Base-by-base conservation (phyloP, 2,888 invertebrate genomes). In the Lasius fuliginosus region DNA sequence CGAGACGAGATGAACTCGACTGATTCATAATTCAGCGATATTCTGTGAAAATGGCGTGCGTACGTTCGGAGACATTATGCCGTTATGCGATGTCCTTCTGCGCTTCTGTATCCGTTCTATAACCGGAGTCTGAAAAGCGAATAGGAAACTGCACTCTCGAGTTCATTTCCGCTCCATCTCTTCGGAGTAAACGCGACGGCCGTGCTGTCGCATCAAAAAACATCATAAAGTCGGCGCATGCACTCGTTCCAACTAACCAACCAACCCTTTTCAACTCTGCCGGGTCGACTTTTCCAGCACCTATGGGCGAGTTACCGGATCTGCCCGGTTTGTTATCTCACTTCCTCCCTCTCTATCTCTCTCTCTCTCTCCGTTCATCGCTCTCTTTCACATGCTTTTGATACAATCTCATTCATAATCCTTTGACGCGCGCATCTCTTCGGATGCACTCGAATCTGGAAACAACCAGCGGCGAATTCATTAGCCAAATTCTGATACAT, bases 161-260 rank as follows among this genome's bases (percentile, higher is more conserved):
- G 91, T 92, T 93, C 92, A 92, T 93, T 93, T 94, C 92, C 90
- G 91, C 88, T 87, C 85, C 86, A 88, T 73, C 90, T 89, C 89
- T 85, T 90, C 69, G n/a, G 58, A 79, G 71, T 77, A 64, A 53
- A 58, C 75, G 87, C 75, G 75, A 68, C 85, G 75, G 12, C 77
- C 76, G 85, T 86, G 86, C 90, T 90, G 91, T 90, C 90, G 87
- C 90, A 90, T 90, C 91, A 91, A 92, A 93, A 92, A 93, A 92
- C 90, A 90, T 93, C 92, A 92, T 92, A 92, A 92, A 90, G 89
- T 90, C 89, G 83, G 82, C 83, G 85, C 68, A 85, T 77, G 71
- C 84, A 85, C 85, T 76, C 77, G 82, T 60, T 27, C 74, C 60
- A 64, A 60, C 86, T 83, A 65, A 42, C 86, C 83, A 65, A 36